Evolutionary conservation across 1,140 invertebrate genomes (phyloP).

Genomic region (Meteorus sp.): DNA sequence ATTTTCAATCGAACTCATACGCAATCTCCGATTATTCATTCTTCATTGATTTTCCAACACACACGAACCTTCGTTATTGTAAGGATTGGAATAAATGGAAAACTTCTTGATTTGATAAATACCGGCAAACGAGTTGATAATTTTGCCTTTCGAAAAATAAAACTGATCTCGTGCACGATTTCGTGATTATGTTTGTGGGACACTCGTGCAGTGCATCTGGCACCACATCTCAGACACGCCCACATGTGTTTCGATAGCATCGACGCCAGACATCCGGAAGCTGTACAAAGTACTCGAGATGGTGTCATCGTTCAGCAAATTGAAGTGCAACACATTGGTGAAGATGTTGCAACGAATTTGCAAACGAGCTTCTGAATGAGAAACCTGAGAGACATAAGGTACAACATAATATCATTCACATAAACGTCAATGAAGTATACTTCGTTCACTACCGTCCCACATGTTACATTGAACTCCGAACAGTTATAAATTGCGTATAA

Average conservation of each 20-base stretch:
- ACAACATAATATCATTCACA: constrained; percentile 7
- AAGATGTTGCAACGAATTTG: no score
- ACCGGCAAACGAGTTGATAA: neutral
- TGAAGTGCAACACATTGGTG: neutral
- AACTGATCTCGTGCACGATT: neutral
- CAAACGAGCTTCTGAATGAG: no score
- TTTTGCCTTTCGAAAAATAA: neutral
- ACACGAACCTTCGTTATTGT: no score
- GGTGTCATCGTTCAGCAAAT: neutral
- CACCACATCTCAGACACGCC: neutral
- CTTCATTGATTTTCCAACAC: no score
- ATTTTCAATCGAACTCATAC: no score
- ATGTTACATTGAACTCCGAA: constrained; percentile 46
- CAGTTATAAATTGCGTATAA: constrained; percentile 48
- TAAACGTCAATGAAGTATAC: constrained; percentile 27
- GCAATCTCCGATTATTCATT: no score
- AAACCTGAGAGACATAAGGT: no score
- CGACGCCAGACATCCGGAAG: neutral
- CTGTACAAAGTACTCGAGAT: neutral
- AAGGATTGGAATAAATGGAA: no score
- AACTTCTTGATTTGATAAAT: no score
- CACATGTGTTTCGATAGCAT: neutral
- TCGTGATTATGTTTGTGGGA: neutral
- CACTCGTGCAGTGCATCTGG: neutral
- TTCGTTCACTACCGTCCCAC: constrained; percentile 42